Conservation (phyloP, 2,888 invertebrate genomes). For the Oxytorus armatus region DNA sequence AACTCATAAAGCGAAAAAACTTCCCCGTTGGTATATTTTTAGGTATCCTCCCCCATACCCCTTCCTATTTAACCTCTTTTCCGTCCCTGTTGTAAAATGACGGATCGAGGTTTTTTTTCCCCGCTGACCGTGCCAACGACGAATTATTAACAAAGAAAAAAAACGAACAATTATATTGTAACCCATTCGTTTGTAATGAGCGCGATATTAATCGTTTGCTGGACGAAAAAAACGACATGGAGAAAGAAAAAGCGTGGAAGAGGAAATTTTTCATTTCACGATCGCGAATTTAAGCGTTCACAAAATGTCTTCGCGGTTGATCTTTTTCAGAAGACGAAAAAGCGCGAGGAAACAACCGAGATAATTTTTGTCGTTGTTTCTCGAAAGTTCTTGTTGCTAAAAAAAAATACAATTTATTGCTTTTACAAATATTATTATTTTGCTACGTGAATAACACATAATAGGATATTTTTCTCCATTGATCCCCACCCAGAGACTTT, state of each 20-base stretch:
- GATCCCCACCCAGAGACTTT: too few relatives aligned
- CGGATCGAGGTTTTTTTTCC: slow-evolving; percentile 21
- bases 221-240: slow-evolving; percentile 1
- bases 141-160: slow-evolving; percentile 48
- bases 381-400: slow-evolving; percentile 7
- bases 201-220: slow-evolving; percentile 1
- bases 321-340: too few relatives aligned
- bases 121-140: slow-evolving; percentile 58
- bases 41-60: slow-evolving; percentile 2
- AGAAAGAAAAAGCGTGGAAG: not conserved
- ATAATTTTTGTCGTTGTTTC: too few relatives aligned
- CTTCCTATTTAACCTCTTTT: slow-evolving; percentile 9
- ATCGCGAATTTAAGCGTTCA: slow-evolving; percentile 17
- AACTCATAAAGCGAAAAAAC: slow-evolving; percentile 58
- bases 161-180: slow-evolving; percentile 10
- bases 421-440: too few relatives aligned
- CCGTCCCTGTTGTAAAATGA: slow-evolving; percentile 27
- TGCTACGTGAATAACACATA: too few relatives aligned
- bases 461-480: too few relatives aligned
- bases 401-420: not conserved
- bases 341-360: too few relatives aligned
- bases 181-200: slow-evolving; percentile 8
- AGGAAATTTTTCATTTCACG: slow-evolving; percentile 44
- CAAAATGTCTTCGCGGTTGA: not conserved
- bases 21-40: slow-evolving; percentile 60